Evolutionary conservation across 2,888 invertebrate genomes (phyloP).

Genomic region (Esperia sulphurella): DNA sequence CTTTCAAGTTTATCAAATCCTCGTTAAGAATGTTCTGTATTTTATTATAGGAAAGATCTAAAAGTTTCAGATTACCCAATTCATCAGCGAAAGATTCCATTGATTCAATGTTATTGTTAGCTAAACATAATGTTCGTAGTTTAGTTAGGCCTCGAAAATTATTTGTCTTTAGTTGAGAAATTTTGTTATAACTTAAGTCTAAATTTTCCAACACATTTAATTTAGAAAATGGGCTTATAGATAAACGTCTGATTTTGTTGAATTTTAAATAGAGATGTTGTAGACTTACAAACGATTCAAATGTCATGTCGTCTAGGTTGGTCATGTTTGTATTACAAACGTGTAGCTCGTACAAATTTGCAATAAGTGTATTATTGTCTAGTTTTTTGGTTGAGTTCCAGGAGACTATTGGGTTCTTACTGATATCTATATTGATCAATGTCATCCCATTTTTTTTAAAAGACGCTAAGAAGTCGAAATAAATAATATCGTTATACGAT

Average conservation of each 20-base stretch:
- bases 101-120: slow-evolving; percentile 89
- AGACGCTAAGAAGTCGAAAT: slow-evolving; percentile 57
- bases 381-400: slow-evolving; percentile 48
- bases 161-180: slow-evolving; percentile 90
- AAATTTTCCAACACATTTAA: slow-evolving; percentile 87
- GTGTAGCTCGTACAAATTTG: slow-evolving; percentile 65
- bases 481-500: slow-evolving; percentile 60
- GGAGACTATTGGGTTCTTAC: slow-evolving; percentile 59
- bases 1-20: slow-evolving; percentile 87
- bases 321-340: slow-evolving; percentile 64
- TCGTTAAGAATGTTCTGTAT: slow-evolving; percentile 87
- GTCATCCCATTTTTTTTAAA: slow-evolving; percentile 46
- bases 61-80: slow-evolving; percentile 85
- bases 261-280: slow-evolving; percentile 87
- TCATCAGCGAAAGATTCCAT: slow-evolving; percentile 90
- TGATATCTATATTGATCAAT: slow-evolving; percentile 62
- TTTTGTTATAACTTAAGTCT: slow-evolving; percentile 89
- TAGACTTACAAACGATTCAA: slow-evolving; percentile 87
- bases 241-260: slow-evolving; percentile 88
- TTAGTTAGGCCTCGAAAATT: slow-evolving; percentile 88
- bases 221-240: slow-evolving; percentile 90
- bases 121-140: slow-evolving; percentile 88
- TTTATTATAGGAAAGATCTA: slow-evolving; percentile 91
- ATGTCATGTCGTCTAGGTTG: slow-evolving; percentile 82
- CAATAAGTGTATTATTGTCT: slow-evolving; percentile 55